These are phyloP conservation scores for Acleris cristana DNA, from an alignment of 2,888 invertebrate genomes.

Conservation along the genomic window DNA sequence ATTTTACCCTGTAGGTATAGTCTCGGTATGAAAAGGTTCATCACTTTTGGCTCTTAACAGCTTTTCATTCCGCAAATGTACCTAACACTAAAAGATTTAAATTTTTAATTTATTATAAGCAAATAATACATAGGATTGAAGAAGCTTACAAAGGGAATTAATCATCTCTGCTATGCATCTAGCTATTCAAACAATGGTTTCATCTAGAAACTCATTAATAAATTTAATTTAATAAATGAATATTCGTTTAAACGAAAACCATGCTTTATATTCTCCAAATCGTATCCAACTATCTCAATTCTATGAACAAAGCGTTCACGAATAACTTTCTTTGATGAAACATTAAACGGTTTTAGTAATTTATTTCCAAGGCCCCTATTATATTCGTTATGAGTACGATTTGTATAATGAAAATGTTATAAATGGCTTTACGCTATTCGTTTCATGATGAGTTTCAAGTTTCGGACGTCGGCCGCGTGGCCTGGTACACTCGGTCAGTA, in stretches of 20 bases:
- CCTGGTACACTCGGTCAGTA: conserved; percentile 17
- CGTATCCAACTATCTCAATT: conserved; percentile 32
- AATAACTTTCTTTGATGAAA: conserved; percentile 34
- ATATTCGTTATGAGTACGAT: conserved; percentile 31
- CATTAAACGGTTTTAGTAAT: conserved; percentile 31
- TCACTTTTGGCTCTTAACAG: no score
- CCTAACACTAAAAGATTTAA: no score
- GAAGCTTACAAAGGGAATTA: no score
- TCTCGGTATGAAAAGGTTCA: no score
- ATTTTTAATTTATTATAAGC: no score
- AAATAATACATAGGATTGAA: no score
- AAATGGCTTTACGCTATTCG: conserved; percentile 16
- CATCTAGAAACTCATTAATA: conserved; percentile 12
- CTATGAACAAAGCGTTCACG: conserved; percentile 32
- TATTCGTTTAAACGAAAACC: conserved; percentile 18
- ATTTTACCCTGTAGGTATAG: no score
- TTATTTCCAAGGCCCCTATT: conserved; percentile 13
- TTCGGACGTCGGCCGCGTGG: background rate
- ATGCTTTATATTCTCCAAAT: conserved; percentile 24
- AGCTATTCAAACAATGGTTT: conserved; percentile 1
- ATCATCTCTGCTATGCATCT: background rate
- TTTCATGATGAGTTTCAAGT: conserved; percentile 14
- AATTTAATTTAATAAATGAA: conserved; percentile 24
- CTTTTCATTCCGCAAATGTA: no score
- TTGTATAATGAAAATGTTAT: conserved; percentile 30